Percentiles rank a stretch among this genome's conserved stretches.
These are phyloP conservation scores for Ploceus nigricollis DNA, from an alignment of 2,113 vertebrate genomes.

Conservation along the genomic window DNA sequence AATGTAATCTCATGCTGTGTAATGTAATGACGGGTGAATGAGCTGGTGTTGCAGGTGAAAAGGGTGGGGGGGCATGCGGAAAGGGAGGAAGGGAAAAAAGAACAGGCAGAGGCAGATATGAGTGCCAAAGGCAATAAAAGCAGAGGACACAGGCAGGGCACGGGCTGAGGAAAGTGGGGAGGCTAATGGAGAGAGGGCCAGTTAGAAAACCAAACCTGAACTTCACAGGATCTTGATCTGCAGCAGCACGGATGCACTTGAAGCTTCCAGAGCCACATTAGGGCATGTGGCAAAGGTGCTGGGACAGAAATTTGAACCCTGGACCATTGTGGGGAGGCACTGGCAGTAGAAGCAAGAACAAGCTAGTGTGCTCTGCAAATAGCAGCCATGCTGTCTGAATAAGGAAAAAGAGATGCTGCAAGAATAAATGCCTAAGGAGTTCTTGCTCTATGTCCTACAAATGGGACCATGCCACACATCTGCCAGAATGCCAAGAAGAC, in stretches of 20 bases:
- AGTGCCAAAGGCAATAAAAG: neutral
- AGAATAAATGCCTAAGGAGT: neutral
- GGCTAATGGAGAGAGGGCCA: neutral
- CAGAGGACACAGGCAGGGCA: neutral
- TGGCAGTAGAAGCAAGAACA: neutral
- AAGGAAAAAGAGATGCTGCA: neutral
- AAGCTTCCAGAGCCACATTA: neutral
- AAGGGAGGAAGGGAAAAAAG: neutral
- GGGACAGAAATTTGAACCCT: neutral
- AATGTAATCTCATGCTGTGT: neutral
- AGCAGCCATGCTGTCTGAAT: neutral
- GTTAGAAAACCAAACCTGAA: neutral
- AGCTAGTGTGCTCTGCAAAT: neutral
- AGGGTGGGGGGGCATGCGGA: fast-evolving
- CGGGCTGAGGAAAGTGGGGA: neutral
- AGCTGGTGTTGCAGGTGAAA: neutral
- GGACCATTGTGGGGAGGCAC: neutral
- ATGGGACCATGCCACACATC: neutral
- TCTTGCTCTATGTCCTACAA: neutral
- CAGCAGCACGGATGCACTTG: neutral
- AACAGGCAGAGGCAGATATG: fast-evolving
- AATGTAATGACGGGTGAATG: neutral
- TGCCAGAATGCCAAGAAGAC: neutral
- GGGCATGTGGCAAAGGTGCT: neutral
- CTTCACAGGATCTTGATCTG: neutral